Percentiles rank a stretch among this genome's conserved stretches.
phyloP scores from a whole-genome alignment of 2,113 vertebrate genomes.

The Larimichthys crocea region DNA sequence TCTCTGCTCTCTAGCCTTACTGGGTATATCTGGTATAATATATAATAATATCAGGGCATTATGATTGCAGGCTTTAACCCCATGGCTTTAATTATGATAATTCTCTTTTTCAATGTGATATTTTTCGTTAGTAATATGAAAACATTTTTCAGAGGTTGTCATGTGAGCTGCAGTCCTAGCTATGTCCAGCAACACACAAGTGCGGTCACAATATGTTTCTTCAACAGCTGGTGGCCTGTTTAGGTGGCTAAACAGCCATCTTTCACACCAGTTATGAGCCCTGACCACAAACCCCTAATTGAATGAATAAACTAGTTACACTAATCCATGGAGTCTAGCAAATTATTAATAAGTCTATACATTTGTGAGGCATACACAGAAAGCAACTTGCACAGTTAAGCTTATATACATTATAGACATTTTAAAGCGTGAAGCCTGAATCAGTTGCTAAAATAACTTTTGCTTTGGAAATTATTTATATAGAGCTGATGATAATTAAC shows the following conservation, averaged over 20 bases:
- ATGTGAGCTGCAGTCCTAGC: not conserved
- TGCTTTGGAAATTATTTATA: not conserved
- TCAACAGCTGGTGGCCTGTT: conserved; percentile 4
- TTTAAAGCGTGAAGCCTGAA: not conserved
- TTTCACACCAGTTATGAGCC: not conserved
- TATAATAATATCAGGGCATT: conserved; percentile 14
- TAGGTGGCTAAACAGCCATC: not conserved
- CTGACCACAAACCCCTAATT: not conserved
- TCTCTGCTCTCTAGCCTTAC: not conserved
- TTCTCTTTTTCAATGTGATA: conserved; percentile 6
- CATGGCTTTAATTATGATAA: conserved; percentile 4
- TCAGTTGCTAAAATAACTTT: not conserved
- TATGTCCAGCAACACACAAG: not conserved
- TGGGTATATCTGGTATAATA: not conserved
- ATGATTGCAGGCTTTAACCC: conserved; percentile 3
- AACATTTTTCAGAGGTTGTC: not conserved
- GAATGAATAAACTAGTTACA: not conserved
- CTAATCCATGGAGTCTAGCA: not conserved
- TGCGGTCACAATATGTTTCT: not conserved
- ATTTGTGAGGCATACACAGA: not conserved
- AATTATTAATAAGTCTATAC: not conserved
- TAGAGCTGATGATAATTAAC: conserved; percentile 39
- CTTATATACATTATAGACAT: not conserved
- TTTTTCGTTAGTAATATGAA: not conserved
- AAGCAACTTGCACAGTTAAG: not conserved